Conservation (phyloP, 2,113 vertebrate genomes). For the Chaetorhynchus papuensis region DNA sequence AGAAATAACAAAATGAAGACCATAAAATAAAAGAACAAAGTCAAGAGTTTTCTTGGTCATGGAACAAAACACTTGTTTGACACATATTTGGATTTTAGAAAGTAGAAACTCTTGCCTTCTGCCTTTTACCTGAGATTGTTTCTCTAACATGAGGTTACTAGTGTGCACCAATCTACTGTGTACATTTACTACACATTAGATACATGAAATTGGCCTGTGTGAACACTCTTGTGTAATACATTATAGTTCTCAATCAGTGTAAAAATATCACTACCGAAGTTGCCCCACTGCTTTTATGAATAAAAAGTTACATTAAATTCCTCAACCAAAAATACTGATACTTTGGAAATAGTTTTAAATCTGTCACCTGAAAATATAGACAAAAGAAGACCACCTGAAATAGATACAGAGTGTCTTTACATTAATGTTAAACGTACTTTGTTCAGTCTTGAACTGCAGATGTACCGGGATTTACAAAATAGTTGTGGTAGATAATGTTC, state of each 20-base stretch:
- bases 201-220: neutral
- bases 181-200: neutral
- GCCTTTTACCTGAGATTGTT: neutral
- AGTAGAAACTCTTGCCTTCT: neutral
- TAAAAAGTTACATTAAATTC: neutral
- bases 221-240: neutral
- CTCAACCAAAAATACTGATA: neutral
- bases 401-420: fast-evolving
- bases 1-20: neutral
- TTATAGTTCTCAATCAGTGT: neutral
- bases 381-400: neutral
- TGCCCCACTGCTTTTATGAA: neutral
- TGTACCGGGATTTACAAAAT: neutral
- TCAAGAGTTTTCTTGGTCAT: neutral
- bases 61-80: neutral
- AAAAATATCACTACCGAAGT: neutral
- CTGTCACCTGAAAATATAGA: neutral
- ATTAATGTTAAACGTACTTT: neutral
- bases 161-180: neutral
- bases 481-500: neutral
- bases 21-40: neutral
- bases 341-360: neutral
- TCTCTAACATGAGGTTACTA: neutral
- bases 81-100: neutral
- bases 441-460: neutral